Conservation (phyloP, 2,113 vertebrate species). For the Oxyura jamaicensis region DNA sequence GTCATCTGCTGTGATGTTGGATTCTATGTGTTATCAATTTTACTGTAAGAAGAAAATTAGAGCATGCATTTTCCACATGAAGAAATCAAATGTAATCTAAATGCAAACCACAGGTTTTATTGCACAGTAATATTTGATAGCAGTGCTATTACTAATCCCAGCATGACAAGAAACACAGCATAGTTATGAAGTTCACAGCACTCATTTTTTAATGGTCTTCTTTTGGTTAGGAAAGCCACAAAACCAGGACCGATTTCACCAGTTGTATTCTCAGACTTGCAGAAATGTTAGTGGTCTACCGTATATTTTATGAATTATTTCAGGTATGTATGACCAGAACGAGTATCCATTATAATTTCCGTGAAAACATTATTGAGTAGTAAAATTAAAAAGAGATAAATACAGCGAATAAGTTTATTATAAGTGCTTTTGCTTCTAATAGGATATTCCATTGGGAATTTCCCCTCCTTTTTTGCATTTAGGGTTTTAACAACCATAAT, state of each 20-base stretch:
- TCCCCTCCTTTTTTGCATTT: neutral
- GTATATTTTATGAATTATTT: neutral
- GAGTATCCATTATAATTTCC: neutral
- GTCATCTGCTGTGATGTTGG: constrained; percentile 59
- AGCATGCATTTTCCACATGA: constrained; percentile 65
- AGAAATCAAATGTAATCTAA: constrained; percentile 76
- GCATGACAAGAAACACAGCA: constrained; percentile 64
- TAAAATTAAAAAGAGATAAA: constrained; percentile 16
- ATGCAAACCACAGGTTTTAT: constrained; percentile 69
- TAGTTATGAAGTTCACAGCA: constrained; percentile 41
- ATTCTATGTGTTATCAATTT: constrained; percentile 69
- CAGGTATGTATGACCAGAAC: neutral
- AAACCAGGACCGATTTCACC: neutral
- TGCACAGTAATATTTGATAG: constrained; percentile 58
- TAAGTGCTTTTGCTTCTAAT: neutral
- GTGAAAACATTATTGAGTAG: neutral
- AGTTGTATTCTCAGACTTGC: neutral
- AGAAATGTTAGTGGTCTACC: neutral
- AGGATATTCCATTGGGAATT: neutral
- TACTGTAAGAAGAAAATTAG: constrained; percentile 74
- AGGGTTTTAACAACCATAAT: neutral
- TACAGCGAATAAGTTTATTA: neutral
- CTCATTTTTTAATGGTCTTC: constrained; percentile 19
- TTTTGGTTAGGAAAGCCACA: constrained; percentile 36
- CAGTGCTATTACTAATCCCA: constrained; percentile 65